These are phyloP conservation scores for Sapayoa aenigma DNA, from an alignment of 2,113 vertebrate species.

Conservation along the genomic window DNA sequence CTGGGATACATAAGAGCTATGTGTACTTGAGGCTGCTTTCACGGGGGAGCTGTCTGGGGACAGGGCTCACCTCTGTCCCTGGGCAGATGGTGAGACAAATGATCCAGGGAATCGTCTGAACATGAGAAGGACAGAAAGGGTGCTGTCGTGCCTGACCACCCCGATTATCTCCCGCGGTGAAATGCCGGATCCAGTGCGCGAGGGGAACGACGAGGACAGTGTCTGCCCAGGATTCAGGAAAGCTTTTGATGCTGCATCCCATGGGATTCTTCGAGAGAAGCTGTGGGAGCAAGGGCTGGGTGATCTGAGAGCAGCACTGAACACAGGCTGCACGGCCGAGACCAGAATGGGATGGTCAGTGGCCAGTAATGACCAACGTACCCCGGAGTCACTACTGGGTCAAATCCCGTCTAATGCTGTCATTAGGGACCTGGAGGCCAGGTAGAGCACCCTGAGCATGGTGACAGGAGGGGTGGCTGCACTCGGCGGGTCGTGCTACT, in stretches of 20 bases:
- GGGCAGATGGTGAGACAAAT: neutral
- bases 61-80: neutral
- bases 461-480: neutral
- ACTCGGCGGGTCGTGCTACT: neutral
- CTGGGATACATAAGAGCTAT: neutral
- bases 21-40: neutral
- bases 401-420: neutral
- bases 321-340: neutral
- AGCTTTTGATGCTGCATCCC: neutral
- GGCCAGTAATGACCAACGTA: accelerated
- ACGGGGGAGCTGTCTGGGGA: neutral
- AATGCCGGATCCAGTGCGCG: accelerated
- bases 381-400: neutral
- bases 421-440: no score
- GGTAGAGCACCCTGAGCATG: neutral
- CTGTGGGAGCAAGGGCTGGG: neutral
- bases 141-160: neutral
- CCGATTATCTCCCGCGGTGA: neutral
- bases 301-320: neutral
- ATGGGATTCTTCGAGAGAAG: neutral
- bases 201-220: accelerated
- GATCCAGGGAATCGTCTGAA: neutral
- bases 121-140: no score
- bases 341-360: neutral
- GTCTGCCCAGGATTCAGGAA: neutral